Evolutionary conservation across 1,140 invertebrate genomes (phyloP).

Genomic region (Camponotus floridanus): DNA sequence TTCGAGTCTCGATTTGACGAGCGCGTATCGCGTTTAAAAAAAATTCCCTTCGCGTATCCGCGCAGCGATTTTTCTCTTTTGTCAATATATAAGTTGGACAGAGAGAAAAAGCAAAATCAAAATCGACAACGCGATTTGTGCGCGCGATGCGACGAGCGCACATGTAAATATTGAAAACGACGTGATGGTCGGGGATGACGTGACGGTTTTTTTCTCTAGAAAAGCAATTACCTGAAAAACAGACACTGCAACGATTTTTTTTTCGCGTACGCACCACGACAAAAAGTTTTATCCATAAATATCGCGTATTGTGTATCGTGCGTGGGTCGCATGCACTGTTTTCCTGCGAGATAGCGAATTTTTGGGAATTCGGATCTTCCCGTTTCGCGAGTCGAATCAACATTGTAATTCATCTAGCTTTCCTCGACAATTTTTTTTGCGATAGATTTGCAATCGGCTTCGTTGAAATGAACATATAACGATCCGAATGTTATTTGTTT

Average conservation of each 20-base stretch:
- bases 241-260: slow-evolving; percentile 56
- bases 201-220: slow-evolving; percentile 54
- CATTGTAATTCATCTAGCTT: slow-evolving; percentile 25
- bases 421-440: slow-evolving; percentile 11
- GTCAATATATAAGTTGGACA: slow-evolving; percentile 48
- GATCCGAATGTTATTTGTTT: not conserved
- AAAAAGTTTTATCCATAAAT: slow-evolving; percentile 59
- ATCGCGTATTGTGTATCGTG: slow-evolving; percentile 40
- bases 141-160: slow-evolving; percentile 27
- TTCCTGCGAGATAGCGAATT: slow-evolving; percentile 26
- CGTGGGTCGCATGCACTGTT: slow-evolving; percentile 27
- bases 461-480: not conserved
- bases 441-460: not conserved
- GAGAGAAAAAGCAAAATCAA: slow-evolving; percentile 51
- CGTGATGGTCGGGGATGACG: slow-evolving; percentile 21
- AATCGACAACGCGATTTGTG: slow-evolving; percentile 58
- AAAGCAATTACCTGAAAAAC: slow-evolving; percentile 60
- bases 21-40: slow-evolving; percentile 36
- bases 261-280: slow-evolving; percentile 15
- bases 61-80: slow-evolving; percentile 31
- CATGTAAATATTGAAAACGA: slow-evolving; percentile 61
- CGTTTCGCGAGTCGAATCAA: slow-evolving; percentile 35
- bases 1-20: slow-evolving; percentile 42
- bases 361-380: slow-evolving; percentile 30
- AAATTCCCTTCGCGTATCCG: slow-evolving; percentile 16